phyloP scores from a whole-genome alignment of 2,797 vertebrate species.

The Crax fasciolata region DNA sequence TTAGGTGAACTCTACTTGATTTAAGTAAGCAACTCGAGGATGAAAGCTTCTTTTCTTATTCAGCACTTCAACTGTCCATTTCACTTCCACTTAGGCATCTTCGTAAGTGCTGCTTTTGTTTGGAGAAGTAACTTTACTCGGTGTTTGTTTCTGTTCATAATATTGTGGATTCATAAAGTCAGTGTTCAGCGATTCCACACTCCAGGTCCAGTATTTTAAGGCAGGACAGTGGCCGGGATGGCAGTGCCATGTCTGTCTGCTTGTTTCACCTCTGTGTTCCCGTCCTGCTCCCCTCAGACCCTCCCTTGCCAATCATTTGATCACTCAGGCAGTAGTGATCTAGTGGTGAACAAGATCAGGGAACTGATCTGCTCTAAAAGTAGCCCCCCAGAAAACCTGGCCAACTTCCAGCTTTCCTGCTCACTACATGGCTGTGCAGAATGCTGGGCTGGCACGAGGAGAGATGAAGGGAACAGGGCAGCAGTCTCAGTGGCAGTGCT shows the following conservation, averaged over 20 bases:
- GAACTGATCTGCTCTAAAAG: not conserved
- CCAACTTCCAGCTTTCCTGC: not conserved
- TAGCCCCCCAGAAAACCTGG: not conserved
- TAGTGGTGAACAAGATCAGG: not conserved
- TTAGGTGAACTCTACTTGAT: not conserved
- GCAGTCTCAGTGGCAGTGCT: not conserved
- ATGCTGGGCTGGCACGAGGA: not conserved
- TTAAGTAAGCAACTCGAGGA: not conserved
- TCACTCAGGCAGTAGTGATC: not conserved
- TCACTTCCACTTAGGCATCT: not conserved
- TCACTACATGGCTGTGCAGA: not conserved
- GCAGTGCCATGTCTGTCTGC: not conserved
- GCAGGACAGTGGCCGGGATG: not conserved
- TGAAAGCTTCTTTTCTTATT: not conserved
- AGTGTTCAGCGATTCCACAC: not conserved
- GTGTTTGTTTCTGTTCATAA: constrained; percentile 11
- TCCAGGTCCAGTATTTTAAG: not conserved
- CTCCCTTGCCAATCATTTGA: not conserved
- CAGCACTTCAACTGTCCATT: not conserved
- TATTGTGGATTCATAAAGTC: constrained; percentile 5
- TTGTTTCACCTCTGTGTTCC: not conserved
- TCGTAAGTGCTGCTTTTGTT: constrained; percentile 1
- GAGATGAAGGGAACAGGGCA: not conserved
- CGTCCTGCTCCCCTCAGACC: not conserved
- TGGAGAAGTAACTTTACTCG: constrained; percentile 3